Conservation (phyloP, 2,113 vertebrate genomes). For the Macquaria ambigua region DNA sequence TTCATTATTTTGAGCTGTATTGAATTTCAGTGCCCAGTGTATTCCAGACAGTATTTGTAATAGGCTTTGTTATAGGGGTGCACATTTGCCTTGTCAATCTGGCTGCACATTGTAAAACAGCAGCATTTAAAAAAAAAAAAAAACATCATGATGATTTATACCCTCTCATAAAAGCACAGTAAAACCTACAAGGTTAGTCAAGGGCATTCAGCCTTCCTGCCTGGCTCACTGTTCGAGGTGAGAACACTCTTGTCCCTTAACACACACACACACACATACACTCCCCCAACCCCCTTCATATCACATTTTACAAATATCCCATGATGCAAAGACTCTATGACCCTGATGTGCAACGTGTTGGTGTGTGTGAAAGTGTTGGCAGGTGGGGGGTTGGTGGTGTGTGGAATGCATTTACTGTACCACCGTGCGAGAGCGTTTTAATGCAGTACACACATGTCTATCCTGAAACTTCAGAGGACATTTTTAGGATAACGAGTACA, state of each 20-base stretch:
- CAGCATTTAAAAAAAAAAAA: constrained; percentile 39
- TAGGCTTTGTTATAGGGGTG: constrained; percentile 67
- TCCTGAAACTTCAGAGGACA: constrained; percentile 75
- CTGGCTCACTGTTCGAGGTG: constrained; percentile 69
- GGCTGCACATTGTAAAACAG: constrained; percentile 71
- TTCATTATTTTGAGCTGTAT: constrained; percentile 64
- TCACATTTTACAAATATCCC: constrained; percentile 76
- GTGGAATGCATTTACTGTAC: constrained; percentile 48
- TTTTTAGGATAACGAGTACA: constrained; percentile 70
- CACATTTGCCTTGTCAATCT: constrained; percentile 76
- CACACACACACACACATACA: constrained; percentile 32
- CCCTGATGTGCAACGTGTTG: constrained; percentile 62
- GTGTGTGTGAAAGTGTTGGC: constrained; percentile 42
- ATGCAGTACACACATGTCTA: constrained; percentile 34
- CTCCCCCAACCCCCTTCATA: constrained; percentile 46
- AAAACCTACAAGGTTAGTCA: constrained; percentile 83
- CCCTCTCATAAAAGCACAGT: constrained; percentile 78
- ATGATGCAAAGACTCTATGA: constrained; percentile 71
- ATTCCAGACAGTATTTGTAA: constrained; percentile 66
- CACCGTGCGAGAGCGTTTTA: constrained; percentile 28
- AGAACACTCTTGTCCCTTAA: constrained; percentile 69
- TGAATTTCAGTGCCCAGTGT: constrained; percentile 56
- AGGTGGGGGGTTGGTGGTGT: constrained; percentile 44
- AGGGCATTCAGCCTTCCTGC: constrained; percentile 75
- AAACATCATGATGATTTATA: constrained; percentile 81